Base-by-base conservation (phyloP, 2,888 invertebrate species). In the Bombylius major region DNA sequence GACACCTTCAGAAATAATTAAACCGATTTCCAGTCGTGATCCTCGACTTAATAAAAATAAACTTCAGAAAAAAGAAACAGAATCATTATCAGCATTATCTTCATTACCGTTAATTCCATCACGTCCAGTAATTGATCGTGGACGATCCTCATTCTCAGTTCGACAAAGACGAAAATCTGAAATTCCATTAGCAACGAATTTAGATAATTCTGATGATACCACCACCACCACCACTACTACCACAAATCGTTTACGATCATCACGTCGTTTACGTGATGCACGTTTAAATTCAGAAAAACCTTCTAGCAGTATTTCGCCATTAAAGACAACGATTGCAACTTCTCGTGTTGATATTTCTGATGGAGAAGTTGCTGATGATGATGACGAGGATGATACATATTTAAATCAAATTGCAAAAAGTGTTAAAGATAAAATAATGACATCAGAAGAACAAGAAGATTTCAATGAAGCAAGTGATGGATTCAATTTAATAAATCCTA, bases 361-460 rank as follows among this genome's bases (percentile, higher is more conserved):
- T 42, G 23, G 23, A 23, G 23, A 23, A 23, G 23, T 23, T 23
- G 23, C 23, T 23, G 23, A 23, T 23, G 59, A 61, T 6, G 63
- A 63, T 50, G 60, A 55, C 13, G 54, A 65, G 36, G 73, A 42
- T 4, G 39, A 42, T 42, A 4, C 11, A 6, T 74, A 72, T 60
- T 62, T 74, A 13, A 71, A 72, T 4, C 72, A 72, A 58, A 72
- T 74, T 6, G 73, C 74, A 0, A 72, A 73, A 58, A 69, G 69
- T 58, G 71, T 74, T 3, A 72, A 72, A 55, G 72, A 73, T 31
- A 70, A 71, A 61, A 73, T 73, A 36, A 69, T 70, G 70, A 68
- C 70, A 31, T 66, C 69, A 0, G 69, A 68, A 50, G 70, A 71
- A 56, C 70, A 70, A 57, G 70, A 69, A 56, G 72, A 72, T 51